These are phyloP conservation scores for Apaloderma vittatum DNA, from an alignment of 2,113 vertebrate genomes.

Conservation along the genomic window DNA sequence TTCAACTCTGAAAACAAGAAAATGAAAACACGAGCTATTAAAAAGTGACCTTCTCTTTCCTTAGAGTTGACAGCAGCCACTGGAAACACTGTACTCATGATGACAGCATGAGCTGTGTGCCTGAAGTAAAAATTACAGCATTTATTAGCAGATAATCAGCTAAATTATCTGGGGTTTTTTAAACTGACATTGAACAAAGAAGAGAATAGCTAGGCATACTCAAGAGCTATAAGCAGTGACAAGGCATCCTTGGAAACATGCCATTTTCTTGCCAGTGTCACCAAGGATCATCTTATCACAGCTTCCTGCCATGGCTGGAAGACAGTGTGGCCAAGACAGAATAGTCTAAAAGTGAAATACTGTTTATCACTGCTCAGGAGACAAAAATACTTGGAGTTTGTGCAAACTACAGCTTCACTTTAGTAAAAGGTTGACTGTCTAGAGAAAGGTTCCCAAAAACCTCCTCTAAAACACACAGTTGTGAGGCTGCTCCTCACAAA, in stretches of 20 bases:
- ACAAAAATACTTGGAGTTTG: background rate
- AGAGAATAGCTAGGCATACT: background rate
- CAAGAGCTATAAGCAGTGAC: background rate
- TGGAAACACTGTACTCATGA: background rate
- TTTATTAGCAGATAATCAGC: background rate
- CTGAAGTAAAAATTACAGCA: background rate
- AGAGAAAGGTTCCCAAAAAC: background rate
- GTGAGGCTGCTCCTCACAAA: background rate
- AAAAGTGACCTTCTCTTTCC: background rate
- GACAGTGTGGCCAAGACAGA: rapidly evolving
- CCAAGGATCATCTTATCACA: background rate
- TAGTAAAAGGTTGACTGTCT: rapidly evolving
- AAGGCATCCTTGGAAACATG: background rate
- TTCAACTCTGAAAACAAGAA: background rate
- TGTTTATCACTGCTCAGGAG: background rate
- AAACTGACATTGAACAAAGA: background rate
- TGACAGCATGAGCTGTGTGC: background rate
- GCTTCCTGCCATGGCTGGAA: background rate
- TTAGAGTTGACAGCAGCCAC: background rate
- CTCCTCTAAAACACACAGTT: rapidly evolving
- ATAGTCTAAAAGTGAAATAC: background rate
- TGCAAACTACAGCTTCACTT: background rate
- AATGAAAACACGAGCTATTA: background rate
- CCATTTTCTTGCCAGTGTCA: background rate
- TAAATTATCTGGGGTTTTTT: background rate